phyloP scores from a whole-genome alignment of 92 coral and sea anemone species.

The Pocillopora meandrina region DNA sequence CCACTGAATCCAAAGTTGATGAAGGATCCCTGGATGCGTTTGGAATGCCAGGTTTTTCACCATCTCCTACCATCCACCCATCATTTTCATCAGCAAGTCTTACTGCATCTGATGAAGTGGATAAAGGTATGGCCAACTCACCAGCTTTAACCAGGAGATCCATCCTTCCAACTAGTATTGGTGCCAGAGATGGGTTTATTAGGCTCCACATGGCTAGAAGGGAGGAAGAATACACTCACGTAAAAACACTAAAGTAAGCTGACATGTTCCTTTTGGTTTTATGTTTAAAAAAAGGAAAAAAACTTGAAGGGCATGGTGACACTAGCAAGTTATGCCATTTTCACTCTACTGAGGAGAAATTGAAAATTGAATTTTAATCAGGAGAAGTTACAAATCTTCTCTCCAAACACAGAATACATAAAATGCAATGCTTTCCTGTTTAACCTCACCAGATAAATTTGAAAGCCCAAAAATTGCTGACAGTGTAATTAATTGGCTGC shows the following conservation, averaged over 20 bases:
- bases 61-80: conserved; percentile 66
- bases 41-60: conserved; percentile 83
- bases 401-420: too few relatives aligned
- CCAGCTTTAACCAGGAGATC: conserved; percentile 78
- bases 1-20: conserved; percentile 37
- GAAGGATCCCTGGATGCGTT: conserved; percentile 67
- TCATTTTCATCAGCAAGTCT: conserved; percentile 67
- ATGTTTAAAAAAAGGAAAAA: not conserved
- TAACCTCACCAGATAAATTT: too few relatives aligned
- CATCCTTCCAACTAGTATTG: conserved; percentile 52
- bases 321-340: not conserved
- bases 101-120: conserved; percentile 51
- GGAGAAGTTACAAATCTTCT: too few relatives aligned
- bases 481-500: too few relatives aligned
- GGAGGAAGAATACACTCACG: conserved; percentile 75
- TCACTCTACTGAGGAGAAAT: too few relatives aligned
- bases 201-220: conserved; percentile 74
- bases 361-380: too few relatives aligned
- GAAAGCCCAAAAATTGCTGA: too few relatives aligned
- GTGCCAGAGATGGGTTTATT: conserved; percentile 89
- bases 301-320: not conserved
- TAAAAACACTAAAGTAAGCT: conserved; percentile 73
- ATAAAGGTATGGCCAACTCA: conserved; percentile 51
- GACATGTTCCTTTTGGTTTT: not conserved
- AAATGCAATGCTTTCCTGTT: too few relatives aligned